phyloP scores from a whole-genome alignment of 2,888 invertebrate species.

The Ormia ochracea region DNA sequence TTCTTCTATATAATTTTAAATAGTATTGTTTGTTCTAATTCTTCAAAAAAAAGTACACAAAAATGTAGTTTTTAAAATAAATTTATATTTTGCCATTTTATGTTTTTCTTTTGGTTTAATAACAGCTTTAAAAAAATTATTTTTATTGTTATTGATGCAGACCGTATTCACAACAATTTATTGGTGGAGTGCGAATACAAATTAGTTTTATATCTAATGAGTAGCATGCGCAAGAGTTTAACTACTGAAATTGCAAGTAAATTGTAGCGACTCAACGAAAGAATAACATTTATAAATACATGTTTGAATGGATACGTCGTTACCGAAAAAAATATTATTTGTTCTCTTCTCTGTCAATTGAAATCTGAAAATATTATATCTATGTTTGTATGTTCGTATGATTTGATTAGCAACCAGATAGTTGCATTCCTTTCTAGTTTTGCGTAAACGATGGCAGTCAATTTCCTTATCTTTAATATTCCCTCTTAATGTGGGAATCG shows the following conservation, averaged over 20 bases:
- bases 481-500: constrained; percentile 33
- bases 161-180: constrained; percentile 45
- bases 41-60: constrained; percentile 41
- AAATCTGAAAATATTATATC: constrained; percentile 29
- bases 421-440: background rate
- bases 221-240: constrained; percentile 30
- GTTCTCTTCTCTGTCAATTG: background rate
- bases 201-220: constrained; percentile 12
- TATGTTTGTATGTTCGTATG: background rate
- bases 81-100: constrained; percentile 35
- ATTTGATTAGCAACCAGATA: constrained; percentile 19
- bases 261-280: constrained; percentile 2
- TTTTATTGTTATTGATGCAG: background rate
- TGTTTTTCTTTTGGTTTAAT: background rate
- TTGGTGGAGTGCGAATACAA: constrained; percentile 31
- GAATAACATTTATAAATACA: constrained; percentile 8
- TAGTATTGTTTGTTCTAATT: constrained; percentile 10
- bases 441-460: background rate
- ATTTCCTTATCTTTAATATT: background rate
- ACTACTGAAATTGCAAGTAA: constrained; percentile 28
- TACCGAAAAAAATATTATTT: constrained; percentile 24
- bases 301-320: too few species aligned
- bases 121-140: background rate
- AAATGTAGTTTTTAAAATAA: constrained; percentile 48
- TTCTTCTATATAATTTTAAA: constrained; percentile 32